Percentiles rank a stretch among this genome's conserved stretches.
Conservation (phyloP, 2,888 invertebrate genomes). For the Acleris holmiana region DNA sequence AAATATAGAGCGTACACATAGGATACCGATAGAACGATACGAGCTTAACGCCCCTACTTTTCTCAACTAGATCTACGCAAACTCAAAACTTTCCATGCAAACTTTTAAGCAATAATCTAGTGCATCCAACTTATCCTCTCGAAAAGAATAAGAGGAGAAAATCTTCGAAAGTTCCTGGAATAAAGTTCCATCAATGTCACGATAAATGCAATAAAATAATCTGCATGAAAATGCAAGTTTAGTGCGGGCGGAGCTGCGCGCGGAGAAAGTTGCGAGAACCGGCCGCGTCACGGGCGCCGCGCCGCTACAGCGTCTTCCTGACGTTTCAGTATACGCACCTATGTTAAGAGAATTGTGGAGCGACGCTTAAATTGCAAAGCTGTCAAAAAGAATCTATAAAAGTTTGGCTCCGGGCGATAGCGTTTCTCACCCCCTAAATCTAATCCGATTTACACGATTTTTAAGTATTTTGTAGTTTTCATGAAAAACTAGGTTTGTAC, state of each 20-base stretch:
- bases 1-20: conserved; percentile 1
- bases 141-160: conserved; percentile 33
- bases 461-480: too few relatives aligned
- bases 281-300: neutral
- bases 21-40: conserved; percentile 6
- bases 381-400: too few relatives aligned
- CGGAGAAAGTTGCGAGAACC: conserved; percentile 22
- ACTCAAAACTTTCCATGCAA: conserved; percentile 34
- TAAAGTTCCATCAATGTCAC: conserved; percentile 35
- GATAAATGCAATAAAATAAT: conserved; percentile 33
- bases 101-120: conserved; percentile 38
- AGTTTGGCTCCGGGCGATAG: too few relatives aligned
- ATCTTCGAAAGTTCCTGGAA: conserved; percentile 29
- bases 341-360: too few relatives aligned
- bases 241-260: conserved; percentile 17
- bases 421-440: too few relatives aligned
- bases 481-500: too few relatives aligned
- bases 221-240: conserved; percentile 33
- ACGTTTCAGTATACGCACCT: too few relatives aligned
- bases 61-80: conserved; percentile 31
- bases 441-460: too few relatives aligned
- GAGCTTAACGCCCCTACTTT: conserved; percentile 16
- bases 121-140: conserved; percentile 36
- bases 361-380: too few relatives aligned
- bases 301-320: too few relatives aligned